Evolutionary conservation across 2,888 invertebrate genomes (phyloP).

Genomic region (Leptopilina syphax): DNA sequence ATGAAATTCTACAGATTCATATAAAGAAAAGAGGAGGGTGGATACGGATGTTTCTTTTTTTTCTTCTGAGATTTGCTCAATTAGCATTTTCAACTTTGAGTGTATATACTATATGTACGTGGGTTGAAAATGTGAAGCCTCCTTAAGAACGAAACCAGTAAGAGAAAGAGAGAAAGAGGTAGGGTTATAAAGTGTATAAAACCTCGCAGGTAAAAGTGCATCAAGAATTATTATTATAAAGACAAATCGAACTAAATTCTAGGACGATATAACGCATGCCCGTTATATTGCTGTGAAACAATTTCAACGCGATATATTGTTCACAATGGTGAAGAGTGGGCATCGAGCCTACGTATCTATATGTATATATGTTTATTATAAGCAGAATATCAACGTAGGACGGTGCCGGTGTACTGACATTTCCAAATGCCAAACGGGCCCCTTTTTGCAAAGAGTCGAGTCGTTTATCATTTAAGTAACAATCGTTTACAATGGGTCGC

Average conservation of each 20-base stretch:
- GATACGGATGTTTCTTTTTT: conserved; percentile 9
- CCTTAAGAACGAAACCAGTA: not conserved
- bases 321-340: conserved; percentile 57
- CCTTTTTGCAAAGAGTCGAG: conserved; percentile 58
- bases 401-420: conserved; percentile 68
- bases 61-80: conserved; percentile 15
- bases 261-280: conserved; percentile 38
- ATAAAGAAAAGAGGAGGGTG: conserved; percentile 20
- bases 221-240: conserved; percentile 5
- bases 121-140: conserved; percentile 36
- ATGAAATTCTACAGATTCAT: not conserved
- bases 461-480: conserved; percentile 65
- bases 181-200: not conserved
- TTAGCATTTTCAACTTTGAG: conserved; percentile 30
- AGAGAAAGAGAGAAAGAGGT: not conserved
- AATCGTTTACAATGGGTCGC: conserved; percentile 51
- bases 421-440: conserved; percentile 70
- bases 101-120: not conserved
- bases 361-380: not conserved
- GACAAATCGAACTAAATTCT: conserved; percentile 38
- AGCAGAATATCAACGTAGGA: conserved; percentile 64
- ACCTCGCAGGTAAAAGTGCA: conserved; percentile 41
- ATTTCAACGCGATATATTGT: conserved; percentile 49
- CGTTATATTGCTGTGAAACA: conserved; percentile 47
- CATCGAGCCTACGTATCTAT: conserved; percentile 55